Conservation (phyloP, 2,113 vertebrate genomes). For the Scomber colias region DNA sequence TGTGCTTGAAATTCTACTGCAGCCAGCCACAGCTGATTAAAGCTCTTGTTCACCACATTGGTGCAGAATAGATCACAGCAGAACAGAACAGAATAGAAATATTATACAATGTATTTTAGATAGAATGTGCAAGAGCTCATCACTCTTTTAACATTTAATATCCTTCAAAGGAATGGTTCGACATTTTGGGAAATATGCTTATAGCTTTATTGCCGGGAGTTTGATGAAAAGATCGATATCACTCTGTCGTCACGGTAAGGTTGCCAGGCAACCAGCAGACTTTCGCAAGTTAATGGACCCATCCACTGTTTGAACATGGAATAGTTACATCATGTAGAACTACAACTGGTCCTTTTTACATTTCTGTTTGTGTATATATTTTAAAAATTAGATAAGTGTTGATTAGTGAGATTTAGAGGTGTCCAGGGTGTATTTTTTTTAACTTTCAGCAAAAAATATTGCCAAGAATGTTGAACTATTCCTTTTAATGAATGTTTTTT, state of each 20-base stretch:
- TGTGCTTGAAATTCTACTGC: conserved; percentile 69
- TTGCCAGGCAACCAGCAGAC: conserved; percentile 53
- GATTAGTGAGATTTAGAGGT: neutral
- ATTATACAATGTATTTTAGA: neutral
- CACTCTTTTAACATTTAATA: neutral
- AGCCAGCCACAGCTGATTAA: conserved; percentile 65
- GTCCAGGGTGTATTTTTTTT: neutral
- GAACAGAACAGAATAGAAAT: conserved; percentile 7
- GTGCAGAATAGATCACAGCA: conserved; percentile 43
- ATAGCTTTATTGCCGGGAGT: conserved; percentile 1
- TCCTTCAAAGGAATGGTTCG: conserved; percentile 13
- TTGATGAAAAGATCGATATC: conserved; percentile 20
- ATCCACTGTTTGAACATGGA: neutral
- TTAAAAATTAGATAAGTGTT: neutral
- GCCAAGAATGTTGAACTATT: too few relatives aligned
- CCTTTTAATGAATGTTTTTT: neutral
- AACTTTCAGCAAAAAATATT: too few relatives aligned
- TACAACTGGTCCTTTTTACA: neutral
- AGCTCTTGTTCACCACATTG: conserved; percentile 43
- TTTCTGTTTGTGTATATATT: neutral
- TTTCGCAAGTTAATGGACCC: conserved; percentile 1
- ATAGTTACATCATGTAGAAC: neutral
- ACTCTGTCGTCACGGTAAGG: conserved; percentile 18
- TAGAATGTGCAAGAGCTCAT: conserved; percentile 1
- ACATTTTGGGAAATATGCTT: conserved; percentile 4